phyloP scores from a whole-genome alignment of 2,113 vertebrate genomes.

The Raja brachyura region DNA sequence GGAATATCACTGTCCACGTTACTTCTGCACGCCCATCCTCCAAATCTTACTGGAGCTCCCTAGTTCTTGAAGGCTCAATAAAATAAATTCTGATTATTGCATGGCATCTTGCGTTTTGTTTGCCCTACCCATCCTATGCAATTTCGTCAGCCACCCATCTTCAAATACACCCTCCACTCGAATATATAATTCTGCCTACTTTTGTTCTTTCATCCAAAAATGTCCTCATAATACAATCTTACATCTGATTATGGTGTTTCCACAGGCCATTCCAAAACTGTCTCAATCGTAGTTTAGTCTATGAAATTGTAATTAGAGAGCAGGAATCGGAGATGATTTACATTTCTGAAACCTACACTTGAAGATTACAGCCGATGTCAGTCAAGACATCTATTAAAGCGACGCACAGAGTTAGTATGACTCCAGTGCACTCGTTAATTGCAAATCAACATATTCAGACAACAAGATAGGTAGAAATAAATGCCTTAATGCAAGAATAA shows the following conservation, averaged over 20 bases:
- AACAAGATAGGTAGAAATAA: not conserved
- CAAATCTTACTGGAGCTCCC: not conserved
- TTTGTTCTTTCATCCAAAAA: not conserved
- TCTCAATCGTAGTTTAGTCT: not conserved
- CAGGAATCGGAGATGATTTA: not conserved
- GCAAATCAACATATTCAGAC: not conserved
- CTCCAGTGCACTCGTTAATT: not conserved
- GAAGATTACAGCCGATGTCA: not conserved
- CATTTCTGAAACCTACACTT: not conserved
- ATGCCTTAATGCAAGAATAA: not conserved
- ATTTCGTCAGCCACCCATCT: too few relatives aligned
- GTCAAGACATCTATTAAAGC: not conserved
- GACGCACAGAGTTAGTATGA: not conserved
- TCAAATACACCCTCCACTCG: not conserved
- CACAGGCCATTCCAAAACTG: not conserved
- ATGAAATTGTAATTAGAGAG: not conserved
- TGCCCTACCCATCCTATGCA: too few relatives aligned
- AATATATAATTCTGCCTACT: not conserved
- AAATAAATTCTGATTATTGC: not conserved
- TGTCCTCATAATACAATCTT: not conserved
- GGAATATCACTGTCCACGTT: not conserved
- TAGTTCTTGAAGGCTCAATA: not conserved
- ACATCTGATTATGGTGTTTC: too few relatives aligned
- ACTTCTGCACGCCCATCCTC: not conserved
- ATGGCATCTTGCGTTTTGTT: not conserved